Base-by-base conservation (phyloP, 2,797 vertebrate species). In the Rhynchotus rufescens region DNA sequence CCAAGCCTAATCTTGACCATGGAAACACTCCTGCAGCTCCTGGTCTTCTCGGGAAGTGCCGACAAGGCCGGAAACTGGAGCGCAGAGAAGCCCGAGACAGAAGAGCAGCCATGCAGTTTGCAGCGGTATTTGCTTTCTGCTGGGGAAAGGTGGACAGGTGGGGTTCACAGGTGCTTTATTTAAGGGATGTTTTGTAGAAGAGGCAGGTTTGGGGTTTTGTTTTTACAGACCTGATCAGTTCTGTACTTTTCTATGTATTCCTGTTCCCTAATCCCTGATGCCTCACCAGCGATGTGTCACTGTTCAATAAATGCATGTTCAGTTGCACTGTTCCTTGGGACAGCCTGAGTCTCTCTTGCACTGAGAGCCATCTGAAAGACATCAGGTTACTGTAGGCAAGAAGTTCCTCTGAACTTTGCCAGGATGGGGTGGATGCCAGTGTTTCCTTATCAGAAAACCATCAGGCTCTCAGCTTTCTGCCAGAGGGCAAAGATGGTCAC, bases 401-500 rank as follows among this genome's bases (percentile, higher is more conserved):
- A 45, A 90, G 40, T 77, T 94, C 77, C 56, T 44, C 66, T 65
- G 57, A 86, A 61, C 67, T 88, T 84, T 86, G 34, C 74, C 49
- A 79, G 83, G 47, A 85, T 49, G 15, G 44, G 64, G 20, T 22
- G 3, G 17, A 67, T 36, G 28, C 34, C 87, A 64, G 32, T 61
- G 56, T 93, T 94, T 94, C 78, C 88, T 93, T 92, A 93, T 92
- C 93, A 85, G 26, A 57, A 71, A 69, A 71, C 44, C 71, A 60
- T 64, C 7, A n/a, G 49, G 11, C 45, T 80, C 47, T 87, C 59
- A 52, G 47, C 52, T 86, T 84, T 88, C 74, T 89, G 83, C 87
- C 67, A 74, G 57, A 59, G 44, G 93, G 74, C 67, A 74, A 64
- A 89, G 76, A 61, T 79, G 72, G 44, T 77, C 72, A n/a, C 45